Evolutionary conservation across 2,113 vertebrate species (phyloP), one percentile per base, ranked within the genome.

Genomic region (Genyomyrus donnyi): DNA sequence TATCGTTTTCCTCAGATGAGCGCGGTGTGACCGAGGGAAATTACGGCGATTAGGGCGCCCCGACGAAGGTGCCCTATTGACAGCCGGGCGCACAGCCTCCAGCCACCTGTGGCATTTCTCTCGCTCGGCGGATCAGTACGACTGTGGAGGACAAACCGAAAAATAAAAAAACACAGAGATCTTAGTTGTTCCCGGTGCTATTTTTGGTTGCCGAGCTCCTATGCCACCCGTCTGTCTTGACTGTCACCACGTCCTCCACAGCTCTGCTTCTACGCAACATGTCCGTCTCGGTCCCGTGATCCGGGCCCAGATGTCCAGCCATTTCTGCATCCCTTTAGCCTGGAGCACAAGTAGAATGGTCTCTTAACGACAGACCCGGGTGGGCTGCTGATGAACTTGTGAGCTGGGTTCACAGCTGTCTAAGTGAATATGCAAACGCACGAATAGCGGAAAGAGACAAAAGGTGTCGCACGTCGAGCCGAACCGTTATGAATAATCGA

Each of bases 1-100:
- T 98, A 97, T 97, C 96, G 97, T 98, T 97, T 93, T 89, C 74
- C 89, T 91, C 93, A 91, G 93, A 91, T 91, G 91, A 94, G 92
- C 46, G 92, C 92, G 92, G 93, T 92, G 93, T 93, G 92, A 94
- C 93, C 92, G 91, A 94, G 92, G 93, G 94, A 93, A 95, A 94
- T 93, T 94, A 93, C 90, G 88, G 91, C 92, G 92, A 89, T 92
- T 92, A 92, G 88, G 92, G 92, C 90, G 92, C 92, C 89, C 92
- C 91, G 91, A 92, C 88, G 84, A 91, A 93, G 91, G 92, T 91
- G 91, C 93, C 93, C 94, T 90, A 91, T 91, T 93, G 93, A 91
- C 91, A 92, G 91, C 70, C 91, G 92, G 93, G 93, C 90, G 0
- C 89, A 50, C 90, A 80, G 92, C 94, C 93, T 45, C 89, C 92